Percentiles rank a stretch among this genome's conserved stretches.
These are phyloP conservation scores for Drosophila sordidula DNA, from an alignment of 2,888 invertebrate genomes.

Conservation along the genomic window DNA sequence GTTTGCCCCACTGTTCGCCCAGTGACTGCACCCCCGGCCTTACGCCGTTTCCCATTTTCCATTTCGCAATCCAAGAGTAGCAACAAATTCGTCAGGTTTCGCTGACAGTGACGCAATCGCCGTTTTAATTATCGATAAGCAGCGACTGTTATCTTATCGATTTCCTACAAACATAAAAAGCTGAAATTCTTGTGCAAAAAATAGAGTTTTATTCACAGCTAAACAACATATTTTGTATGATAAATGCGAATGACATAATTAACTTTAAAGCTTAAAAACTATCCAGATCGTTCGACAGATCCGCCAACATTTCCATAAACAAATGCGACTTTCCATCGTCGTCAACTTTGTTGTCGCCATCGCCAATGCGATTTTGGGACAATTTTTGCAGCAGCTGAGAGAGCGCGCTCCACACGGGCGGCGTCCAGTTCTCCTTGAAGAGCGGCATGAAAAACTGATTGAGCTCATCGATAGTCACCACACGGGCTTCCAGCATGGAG, in stretches of 20 bases:
- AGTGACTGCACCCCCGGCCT: constrained; percentile 35
- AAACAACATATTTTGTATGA: constrained; percentile 13
- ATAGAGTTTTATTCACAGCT: constrained; percentile 49
- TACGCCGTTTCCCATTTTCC: constrained; percentile 16
- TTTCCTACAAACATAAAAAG: constrained; percentile 9
- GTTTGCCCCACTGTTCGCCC: constrained; percentile 9
- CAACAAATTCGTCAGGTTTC: constrained; percentile 31
- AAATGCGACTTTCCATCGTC: constrained; percentile 81
- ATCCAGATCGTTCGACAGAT: constrained; percentile 84
- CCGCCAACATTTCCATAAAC: constrained; percentile 84
- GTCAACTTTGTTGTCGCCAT: constrained; percentile 12
- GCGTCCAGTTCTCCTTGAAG: constrained; percentile 89
- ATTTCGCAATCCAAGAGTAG: constrained; percentile 26
- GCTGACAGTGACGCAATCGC: constrained; percentile 44
- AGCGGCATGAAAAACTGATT: constrained; percentile 89
- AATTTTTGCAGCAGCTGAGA: constrained; percentile 75
- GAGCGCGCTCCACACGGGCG: constrained; percentile 77
- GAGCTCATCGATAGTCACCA: constrained; percentile 87
- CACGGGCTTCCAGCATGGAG: constrained; percentile 86
- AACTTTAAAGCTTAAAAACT: constrained; percentile 52
- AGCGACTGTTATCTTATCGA: constrained; percentile 41
- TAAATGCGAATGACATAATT: constrained; percentile 46
- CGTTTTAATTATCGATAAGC: constrained; percentile 40
- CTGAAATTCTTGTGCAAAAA: constrained; percentile 48
- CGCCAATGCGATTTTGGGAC: constrained; percentile 37